Evolutionary conservation across 1,140 invertebrate genomes (phyloP).

Genomic region (Odontomachus brunneus): DNA sequence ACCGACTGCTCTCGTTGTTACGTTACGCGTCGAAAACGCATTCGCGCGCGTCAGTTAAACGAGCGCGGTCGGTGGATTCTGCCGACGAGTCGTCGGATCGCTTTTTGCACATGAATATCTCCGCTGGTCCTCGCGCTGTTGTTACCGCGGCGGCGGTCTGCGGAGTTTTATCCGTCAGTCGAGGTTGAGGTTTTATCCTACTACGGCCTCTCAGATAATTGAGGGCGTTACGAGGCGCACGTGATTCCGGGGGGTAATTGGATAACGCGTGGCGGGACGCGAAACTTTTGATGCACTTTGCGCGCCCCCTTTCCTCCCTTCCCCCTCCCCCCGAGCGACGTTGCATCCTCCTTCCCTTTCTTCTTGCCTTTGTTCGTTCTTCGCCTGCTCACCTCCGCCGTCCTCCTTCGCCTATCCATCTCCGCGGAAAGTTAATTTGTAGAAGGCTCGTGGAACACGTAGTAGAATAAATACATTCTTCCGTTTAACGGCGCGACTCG

Average conservation of each 20-base stretch:
- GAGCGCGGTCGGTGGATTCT: neutral
- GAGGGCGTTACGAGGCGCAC: slow-evolving; percentile 64
- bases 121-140: neutral
- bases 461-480: slow-evolving; percentile 79
- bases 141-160: slow-evolving; percentile 1
- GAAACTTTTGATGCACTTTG: slow-evolving; percentile 66
- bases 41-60: neutral
- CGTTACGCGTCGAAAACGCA: slow-evolving; percentile 8
- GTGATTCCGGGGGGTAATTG: slow-evolving; percentile 69
- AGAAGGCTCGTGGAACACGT: slow-evolving; percentile 76
- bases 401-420: slow-evolving; percentile 30
- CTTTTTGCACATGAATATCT: slow-evolving; percentile 45
- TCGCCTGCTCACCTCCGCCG: neutral
- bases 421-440: slow-evolving; percentile 80
- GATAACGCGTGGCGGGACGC: slow-evolving; percentile 56
- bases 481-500: slow-evolving; percentile 71
- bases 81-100: neutral
- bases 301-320: neutral
- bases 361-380: too few relatives aligned
- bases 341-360: too few relatives aligned
- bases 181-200: neutral
- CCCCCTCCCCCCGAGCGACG: neutral
- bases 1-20: too few relatives aligned
- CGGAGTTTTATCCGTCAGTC: neutral
- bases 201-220: slow-evolving; percentile 63